A percentile compares a stretch with the other conserved stretches of the same genome.
Evolutionary conservation across 1,140 invertebrate species (phyloP).

Genomic region (Aphelenchoides besseyi): DNA sequence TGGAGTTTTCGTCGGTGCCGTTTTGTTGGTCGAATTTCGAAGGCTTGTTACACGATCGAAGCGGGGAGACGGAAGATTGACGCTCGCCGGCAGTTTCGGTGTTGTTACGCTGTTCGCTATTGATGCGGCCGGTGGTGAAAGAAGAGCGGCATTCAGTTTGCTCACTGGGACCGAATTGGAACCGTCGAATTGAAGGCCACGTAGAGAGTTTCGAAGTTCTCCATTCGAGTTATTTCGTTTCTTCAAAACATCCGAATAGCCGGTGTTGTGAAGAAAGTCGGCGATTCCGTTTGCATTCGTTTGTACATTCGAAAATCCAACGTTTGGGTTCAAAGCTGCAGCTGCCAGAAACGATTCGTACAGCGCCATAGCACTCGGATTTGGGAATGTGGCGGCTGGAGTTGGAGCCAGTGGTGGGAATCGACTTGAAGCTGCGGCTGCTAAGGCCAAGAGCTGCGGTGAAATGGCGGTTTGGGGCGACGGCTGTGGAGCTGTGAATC

Average conservation of each 20-base stretch:
- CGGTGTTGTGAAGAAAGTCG: too few relatives aligned
- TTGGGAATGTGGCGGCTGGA: neutral
- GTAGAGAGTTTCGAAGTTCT: neutral
- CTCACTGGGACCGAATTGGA: neutral
- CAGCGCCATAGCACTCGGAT: neutral
- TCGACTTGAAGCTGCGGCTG: neutral
- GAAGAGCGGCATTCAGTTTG: neutral
- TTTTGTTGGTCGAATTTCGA: neutral
- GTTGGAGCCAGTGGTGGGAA: neutral
- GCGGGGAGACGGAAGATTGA: neutral
- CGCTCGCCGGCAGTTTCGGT: neutral
- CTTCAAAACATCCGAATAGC: neutral
- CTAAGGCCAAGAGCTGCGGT: too few relatives aligned
- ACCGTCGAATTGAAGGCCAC: neutral
- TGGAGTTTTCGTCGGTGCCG: neutral
- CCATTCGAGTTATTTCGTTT: neutral
- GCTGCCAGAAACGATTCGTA: neutral
- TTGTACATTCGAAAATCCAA: neutral
- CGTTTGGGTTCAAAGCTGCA: neutral
- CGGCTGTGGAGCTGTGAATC: neutral
- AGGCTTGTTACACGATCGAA: neutral
- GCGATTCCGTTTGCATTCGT: neutral
- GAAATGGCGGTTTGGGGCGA: constrained; percentile 12
- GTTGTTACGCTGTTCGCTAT: neutral
- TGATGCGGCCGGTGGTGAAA: neutral